Percentiles rank a stretch among this genome's conserved stretches.
phyloP scores from a whole-genome alignment of 2,888 invertebrate genomes.

The Drepana falcataria region DNA sequence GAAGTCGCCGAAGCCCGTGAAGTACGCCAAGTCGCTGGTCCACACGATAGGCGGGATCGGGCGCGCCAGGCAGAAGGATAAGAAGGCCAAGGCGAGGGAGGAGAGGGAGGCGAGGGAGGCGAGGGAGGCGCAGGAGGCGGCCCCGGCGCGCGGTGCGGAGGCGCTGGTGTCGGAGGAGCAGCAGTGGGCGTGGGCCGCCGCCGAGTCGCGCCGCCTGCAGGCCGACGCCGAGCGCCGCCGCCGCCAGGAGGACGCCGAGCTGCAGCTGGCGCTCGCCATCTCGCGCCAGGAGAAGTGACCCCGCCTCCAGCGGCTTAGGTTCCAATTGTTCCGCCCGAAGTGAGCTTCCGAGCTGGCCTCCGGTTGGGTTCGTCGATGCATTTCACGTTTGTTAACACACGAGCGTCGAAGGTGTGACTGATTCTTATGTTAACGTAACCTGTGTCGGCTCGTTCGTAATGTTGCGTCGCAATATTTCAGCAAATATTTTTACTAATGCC shows the following conservation, averaged over 20 bases:
- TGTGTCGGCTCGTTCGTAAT: neutral
- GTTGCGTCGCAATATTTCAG: too few species aligned
- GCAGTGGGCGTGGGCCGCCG: conserved; percentile 86
- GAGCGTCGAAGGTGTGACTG: neutral
- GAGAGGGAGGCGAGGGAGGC: too few species aligned
- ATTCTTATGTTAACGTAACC: neutral
- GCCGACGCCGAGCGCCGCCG: conserved; percentile 79
- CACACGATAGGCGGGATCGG: conserved; percentile 73
- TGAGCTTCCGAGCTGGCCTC: neutral
- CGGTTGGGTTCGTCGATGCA: neutral
- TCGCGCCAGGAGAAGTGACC: conserved; percentile 75
- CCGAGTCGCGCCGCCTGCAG: conserved; percentile 82
- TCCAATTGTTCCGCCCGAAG: neutral
- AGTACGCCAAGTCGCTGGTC: conserved; percentile 64
- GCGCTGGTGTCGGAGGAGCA: conserved; percentile 79
- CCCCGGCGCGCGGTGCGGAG: conserved; percentile 37
- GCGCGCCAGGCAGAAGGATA: conserved; percentile 50
- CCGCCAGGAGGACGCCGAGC: conserved; percentile 83
- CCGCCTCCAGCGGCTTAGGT: neutral
- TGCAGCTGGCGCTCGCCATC: conserved; percentile 84
- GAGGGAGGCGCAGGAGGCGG: too few species aligned
- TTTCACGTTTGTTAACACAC: too few species aligned
- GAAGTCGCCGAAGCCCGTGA: conserved; percentile 71
- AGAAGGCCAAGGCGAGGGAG: conserved; percentile 46
- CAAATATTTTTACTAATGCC: too few species aligned